phyloP scores from a whole-genome alignment of 2,888 invertebrate genomes.

The Spilosoma lubricipeda region DNA sequence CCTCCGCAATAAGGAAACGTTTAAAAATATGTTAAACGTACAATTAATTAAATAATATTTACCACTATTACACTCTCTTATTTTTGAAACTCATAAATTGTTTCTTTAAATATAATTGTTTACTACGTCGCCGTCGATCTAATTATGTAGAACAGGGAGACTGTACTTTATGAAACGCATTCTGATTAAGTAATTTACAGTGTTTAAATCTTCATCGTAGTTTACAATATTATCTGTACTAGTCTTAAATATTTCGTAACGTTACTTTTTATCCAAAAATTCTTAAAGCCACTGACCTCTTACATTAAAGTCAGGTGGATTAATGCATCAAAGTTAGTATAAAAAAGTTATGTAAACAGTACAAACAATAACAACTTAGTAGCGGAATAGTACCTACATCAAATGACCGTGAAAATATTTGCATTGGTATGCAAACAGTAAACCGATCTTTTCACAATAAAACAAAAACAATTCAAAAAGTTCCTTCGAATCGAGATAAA shows the following conservation, averaged over 20 bases:
- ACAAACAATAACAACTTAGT: constrained; percentile 12
- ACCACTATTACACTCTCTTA: too few species aligned
- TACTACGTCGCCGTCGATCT: too few species aligned
- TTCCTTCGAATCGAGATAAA: constrained; percentile 66
- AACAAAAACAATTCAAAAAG: constrained; percentile 56
- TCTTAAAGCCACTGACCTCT: neutral
- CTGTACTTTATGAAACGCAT: too few species aligned
- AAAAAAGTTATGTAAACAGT: neutral
- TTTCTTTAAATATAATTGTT: too few species aligned
- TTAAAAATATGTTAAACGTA: too few species aligned
- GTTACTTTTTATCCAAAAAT: neutral
- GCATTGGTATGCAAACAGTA: constrained; percentile 39
- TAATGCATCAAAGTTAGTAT: neutral
- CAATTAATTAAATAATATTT: too few species aligned
- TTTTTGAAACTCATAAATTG: too few species aligned
- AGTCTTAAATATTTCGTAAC: neutral
- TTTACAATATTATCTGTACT: neutral
- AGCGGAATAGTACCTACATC: neutral
- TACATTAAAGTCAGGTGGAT: neutral
- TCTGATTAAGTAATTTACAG: neutral
- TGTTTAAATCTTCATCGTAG: neutral
- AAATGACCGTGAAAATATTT: constrained; percentile 35
- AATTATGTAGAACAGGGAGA: too few species aligned
- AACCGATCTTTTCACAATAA: constrained; percentile 42
- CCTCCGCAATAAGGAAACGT: too few species aligned